Evolutionary conservation across 1,140 invertebrate species (phyloP).

Genomic region (Phymastichus coffea): DNA sequence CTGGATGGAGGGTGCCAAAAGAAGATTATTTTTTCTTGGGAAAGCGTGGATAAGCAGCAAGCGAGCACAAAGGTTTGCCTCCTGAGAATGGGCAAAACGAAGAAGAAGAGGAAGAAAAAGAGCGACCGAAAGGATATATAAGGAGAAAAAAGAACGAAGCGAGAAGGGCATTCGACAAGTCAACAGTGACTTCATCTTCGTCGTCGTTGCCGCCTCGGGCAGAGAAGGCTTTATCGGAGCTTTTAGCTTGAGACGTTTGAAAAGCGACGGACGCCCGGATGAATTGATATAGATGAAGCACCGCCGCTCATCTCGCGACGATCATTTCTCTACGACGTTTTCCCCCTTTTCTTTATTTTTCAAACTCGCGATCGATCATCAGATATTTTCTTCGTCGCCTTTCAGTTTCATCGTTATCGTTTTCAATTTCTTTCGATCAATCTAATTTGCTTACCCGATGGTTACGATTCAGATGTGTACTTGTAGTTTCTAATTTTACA

Average conservation of each 20-base stretch:
- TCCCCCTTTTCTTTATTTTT: neutral
- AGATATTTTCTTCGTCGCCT: too few species aligned
- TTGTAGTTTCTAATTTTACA: too few species aligned
- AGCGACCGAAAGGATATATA: neutral
- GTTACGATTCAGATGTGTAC: too few species aligned
- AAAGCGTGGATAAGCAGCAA: constrained; percentile 9
- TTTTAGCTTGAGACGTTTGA: constrained; percentile 19
- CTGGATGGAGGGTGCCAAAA: neutral
- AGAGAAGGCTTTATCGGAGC: constrained; percentile 26
- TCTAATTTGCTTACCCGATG: too few species aligned
- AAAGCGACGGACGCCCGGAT: constrained; percentile 21
- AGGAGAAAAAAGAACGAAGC: neutral
- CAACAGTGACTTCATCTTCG: constrained; percentile 27
- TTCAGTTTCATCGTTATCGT: too few species aligned
- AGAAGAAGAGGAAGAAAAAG: constrained; percentile 5
- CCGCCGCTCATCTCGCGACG: too few species aligned
- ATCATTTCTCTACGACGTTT: constrained; percentile 4
- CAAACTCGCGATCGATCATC: too few species aligned
- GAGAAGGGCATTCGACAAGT: constrained; percentile 11
- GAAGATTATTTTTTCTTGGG: constrained; percentile 21
- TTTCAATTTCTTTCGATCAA: too few species aligned
- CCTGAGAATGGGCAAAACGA: too few species aligned
- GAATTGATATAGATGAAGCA: constrained; percentile 27
- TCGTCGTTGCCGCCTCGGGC: too few species aligned
- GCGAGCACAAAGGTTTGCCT: too few species aligned